Percentiles rank a stretch among this genome's conserved stretches.
These are phyloP conservation scores for Vandiemenella viatica DNA, from an alignment of 2,888 invertebrate species.

Conservation along the genomic window DNA sequence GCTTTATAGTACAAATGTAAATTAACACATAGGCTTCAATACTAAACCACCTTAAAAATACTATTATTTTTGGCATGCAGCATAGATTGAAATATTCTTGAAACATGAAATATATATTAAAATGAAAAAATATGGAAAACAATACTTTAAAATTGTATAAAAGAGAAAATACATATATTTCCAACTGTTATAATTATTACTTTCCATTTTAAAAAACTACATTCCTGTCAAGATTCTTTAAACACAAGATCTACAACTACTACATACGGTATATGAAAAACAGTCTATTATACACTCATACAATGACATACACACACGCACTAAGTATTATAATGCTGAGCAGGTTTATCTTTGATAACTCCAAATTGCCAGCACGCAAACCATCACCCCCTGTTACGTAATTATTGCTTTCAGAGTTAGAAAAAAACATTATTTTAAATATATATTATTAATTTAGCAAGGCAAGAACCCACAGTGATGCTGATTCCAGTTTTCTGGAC, in stretches of 20 bases:
- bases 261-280: conserved; percentile 5
- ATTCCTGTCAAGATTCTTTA: conserved; percentile 9
- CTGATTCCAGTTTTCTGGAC: conserved; percentile 4
- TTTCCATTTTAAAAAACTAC: conserved; percentile 3
- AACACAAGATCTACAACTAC: conserved; percentile 15
- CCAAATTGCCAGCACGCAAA: conserved; percentile 15
- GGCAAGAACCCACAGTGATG: conserved; percentile 9
- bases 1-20: neutral
- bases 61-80: conserved; percentile 3
- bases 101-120: neutral
- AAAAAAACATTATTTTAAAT: conserved; percentile 6
- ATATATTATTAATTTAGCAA: conserved; percentile 13
- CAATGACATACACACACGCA: conserved; percentile 15
- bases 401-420: conserved; percentile 18
- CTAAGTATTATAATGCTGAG: conserved; percentile 18
- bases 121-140: neutral
- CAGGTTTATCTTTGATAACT: conserved; percentile 17
- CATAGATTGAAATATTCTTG: conserved; percentile 1
- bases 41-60: neutral
- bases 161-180: conserved; percentile 5
- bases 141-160: conserved; percentile 4
- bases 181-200: conserved; percentile 4
- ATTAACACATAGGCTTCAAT: neutral
- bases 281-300: conserved; percentile 9
- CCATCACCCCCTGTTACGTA: conserved; percentile 13